phyloP scores from a whole-genome alignment of 37 sponge, comb jelly and placozoan species.

The Theonella swinhoei region DNA sequence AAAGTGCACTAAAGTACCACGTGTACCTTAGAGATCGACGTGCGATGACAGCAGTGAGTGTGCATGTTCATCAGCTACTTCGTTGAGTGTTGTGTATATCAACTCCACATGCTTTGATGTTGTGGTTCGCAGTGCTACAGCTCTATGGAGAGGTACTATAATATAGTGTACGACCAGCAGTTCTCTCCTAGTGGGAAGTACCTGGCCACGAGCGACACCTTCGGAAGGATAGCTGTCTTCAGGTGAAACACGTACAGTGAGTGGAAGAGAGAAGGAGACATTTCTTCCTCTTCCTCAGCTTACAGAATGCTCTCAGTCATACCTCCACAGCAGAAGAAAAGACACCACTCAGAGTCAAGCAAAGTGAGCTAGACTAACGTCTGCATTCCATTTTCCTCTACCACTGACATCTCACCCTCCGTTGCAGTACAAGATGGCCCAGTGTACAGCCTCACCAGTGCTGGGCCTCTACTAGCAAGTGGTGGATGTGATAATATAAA shows the following conservation, averaged over 20 bases:
- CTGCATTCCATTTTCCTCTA: no score
- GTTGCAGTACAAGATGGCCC: constrained; percentile 29
- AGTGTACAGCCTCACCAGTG: constrained; percentile 36
- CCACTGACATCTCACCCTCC: neutral
- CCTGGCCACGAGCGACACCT: constrained; percentile 63
- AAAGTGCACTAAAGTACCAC: no score
- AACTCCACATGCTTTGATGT: no score
- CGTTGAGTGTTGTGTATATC: no score
- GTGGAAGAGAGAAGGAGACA: neutral
- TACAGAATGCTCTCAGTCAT: constrained; percentile 35
- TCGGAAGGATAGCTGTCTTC: constrained; percentile 66
- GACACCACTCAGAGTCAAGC: neutral
- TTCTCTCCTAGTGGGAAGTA: constrained; percentile 52
- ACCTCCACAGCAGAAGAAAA: neutral
- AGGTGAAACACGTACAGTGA: constrained; percentile 31
- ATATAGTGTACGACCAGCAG: constrained; percentile 60
- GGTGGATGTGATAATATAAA: constrained; percentile 46
- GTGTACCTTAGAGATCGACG: no score
- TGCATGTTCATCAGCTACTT: no score
- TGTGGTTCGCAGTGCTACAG: no score
- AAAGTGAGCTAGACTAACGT: neutral
- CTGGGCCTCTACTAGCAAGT: constrained; percentile 45
- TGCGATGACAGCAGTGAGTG: no score
- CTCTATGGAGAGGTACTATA: constrained; percentile 64
- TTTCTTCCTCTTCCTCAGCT: neutral